Percentiles rank a stretch among this genome's conserved stretches.
phyloP scores from a whole-genome alignment of 2,797 vertebrate genomes.

The Oryzias dopingdopingensis region DNA sequence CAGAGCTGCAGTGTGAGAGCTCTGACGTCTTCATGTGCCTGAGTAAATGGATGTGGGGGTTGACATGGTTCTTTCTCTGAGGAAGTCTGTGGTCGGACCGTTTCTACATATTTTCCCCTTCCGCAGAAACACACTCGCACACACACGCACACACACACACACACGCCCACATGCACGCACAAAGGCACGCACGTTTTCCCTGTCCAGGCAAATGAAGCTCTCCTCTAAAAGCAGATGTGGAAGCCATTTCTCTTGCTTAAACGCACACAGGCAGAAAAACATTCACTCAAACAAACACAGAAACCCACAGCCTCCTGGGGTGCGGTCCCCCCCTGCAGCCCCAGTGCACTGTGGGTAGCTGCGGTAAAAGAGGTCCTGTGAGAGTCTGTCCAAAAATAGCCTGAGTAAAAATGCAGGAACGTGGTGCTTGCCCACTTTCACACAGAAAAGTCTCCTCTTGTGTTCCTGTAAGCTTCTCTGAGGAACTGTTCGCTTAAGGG shows the following conservation, averaged over 20 bases:
- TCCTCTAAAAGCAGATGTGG: slow-evolving; percentile 62
- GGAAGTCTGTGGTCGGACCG: slow-evolving; percentile 92
- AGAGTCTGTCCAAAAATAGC: slow-evolving; percentile 70
- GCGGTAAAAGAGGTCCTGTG: slow-evolving; percentile 72
- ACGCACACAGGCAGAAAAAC: slow-evolving; percentile 41
- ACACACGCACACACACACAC: slow-evolving; percentile 20
- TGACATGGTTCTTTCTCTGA: slow-evolving; percentile 80
- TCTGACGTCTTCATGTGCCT: slow-evolving; percentile 27
- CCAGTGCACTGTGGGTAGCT: slow-evolving; percentile 71
- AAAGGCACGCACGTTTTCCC: slow-evolving; percentile 39
- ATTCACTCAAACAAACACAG: slow-evolving; percentile 61
- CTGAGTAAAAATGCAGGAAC: slow-evolving; percentile 63
- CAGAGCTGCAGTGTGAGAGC: slow-evolving; percentile 18
- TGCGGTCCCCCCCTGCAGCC: slow-evolving; percentile 65
- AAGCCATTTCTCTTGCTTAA: slow-evolving; percentile 49
- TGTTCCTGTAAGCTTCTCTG: slow-evolving; percentile 5
- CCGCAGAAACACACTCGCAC: slow-evolving; percentile 50
- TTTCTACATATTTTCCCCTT: slow-evolving; percentile 82
- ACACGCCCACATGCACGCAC: slow-evolving; percentile 11
- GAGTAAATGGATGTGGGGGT: slow-evolving; percentile 72
- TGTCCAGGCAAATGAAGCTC: slow-evolving; percentile 57
- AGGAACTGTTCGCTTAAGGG: slow-evolving; percentile 26
- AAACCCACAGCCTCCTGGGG: slow-evolving; percentile 69
- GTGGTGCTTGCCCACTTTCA: slow-evolving; percentile 36
- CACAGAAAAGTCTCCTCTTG: slow-evolving; percentile 37